phyloP scores from a whole-genome alignment of 2,797 vertebrate species.

The Calcarius lapponicus region DNA sequence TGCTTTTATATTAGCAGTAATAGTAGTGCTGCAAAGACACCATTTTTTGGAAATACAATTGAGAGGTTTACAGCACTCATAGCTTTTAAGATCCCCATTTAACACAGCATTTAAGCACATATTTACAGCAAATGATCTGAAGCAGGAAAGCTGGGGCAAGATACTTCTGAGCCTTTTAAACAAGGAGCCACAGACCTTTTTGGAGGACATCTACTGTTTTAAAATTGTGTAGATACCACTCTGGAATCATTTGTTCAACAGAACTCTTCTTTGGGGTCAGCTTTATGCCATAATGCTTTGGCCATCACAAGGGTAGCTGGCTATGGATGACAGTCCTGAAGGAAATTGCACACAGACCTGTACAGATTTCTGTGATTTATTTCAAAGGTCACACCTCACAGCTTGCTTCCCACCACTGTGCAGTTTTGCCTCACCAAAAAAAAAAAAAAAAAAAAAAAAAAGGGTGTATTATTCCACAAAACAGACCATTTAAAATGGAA shows the following conservation, averaged over 20 bases:
- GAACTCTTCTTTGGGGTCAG: background rate
- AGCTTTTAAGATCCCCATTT: slow-evolving; percentile 15
- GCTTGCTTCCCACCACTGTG: background rate
- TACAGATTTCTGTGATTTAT: background rate
- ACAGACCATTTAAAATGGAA: background rate
- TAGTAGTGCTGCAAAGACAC: slow-evolving; percentile 7
- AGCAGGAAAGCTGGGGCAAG: background rate
- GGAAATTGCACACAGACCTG: background rate
- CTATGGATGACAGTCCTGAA: background rate
- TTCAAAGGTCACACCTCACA: background rate
- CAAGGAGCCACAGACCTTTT: background rate
- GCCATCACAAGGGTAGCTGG: background rate
- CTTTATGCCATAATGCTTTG: background rate
- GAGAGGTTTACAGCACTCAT: slow-evolving; percentile 26
- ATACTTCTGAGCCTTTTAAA: background rate
- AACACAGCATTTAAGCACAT: background rate
- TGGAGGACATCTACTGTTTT: background rate
- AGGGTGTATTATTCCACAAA: background rate
- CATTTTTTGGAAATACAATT: background rate
- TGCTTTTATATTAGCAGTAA: slow-evolving; percentile 39
- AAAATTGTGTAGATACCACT: background rate
- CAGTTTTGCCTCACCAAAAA: background rate
- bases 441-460: background rate
- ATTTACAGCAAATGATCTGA: background rate
- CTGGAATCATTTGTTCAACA: background rate